Evolutionary conservation across 1,140 invertebrate species (phyloP).

Genomic region (Aphaenogaster ashmeadi): DNA sequence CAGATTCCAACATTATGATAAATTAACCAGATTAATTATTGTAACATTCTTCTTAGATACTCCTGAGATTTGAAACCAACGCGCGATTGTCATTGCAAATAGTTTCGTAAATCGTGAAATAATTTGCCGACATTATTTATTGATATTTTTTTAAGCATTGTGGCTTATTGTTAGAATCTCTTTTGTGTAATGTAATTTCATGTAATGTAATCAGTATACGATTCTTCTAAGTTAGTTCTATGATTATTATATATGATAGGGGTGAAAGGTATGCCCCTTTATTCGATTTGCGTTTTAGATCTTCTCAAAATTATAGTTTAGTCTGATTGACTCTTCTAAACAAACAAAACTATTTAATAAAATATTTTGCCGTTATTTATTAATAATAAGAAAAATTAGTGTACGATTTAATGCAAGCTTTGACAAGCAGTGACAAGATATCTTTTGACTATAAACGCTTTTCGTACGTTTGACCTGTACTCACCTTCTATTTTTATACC

Average conservation of each 20-base stretch:
- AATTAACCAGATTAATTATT: background rate
- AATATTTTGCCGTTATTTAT: background rate
- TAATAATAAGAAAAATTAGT: background rate
- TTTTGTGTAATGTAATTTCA: too few relatives aligned
- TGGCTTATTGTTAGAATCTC: background rate
- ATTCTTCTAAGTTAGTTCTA: too few relatives aligned
- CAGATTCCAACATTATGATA: background rate
- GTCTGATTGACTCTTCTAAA: background rate
- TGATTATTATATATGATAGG: background rate
- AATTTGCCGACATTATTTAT: constrained; percentile 49
- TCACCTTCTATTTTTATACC: background rate
- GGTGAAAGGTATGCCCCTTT: too few relatives aligned
- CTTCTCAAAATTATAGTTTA: background rate
- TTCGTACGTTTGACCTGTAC: background rate
- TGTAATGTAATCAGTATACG: too few relatives aligned
- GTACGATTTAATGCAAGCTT: background rate
- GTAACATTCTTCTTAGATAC: background rate
- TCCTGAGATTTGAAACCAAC: constrained; percentile 14
- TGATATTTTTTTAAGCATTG: background rate
- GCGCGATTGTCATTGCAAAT: background rate
- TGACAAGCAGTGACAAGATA: background rate
- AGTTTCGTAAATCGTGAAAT: background rate
- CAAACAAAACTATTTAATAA: background rate
- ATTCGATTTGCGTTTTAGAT: too few relatives aligned
- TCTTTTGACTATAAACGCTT: background rate